Base-by-base conservation (phyloP, 2,113 vertebrate species). In the Poecilia latipinna region DNA sequence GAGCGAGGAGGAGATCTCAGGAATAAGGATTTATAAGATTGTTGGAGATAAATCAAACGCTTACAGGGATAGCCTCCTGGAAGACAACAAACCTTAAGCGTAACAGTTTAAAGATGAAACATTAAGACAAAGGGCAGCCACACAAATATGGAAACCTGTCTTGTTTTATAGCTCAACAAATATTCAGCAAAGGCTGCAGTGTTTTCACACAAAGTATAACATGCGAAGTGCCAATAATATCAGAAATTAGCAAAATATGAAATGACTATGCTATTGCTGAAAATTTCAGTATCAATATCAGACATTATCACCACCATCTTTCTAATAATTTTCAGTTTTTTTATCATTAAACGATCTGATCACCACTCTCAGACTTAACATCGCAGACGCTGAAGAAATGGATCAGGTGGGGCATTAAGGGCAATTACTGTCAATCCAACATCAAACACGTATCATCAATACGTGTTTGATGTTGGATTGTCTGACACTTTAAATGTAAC, bases 1-100 rank as follows among this genome's bases (percentile, higher is more conserved):
- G 76, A 69, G 84, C 57, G 39, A 86, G 22, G 73, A 86, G 33
- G 44, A 68, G 8, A 51, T 31, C 82, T n/a, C 10, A 54, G 29
- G 42, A 28, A 26, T 29, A 62, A 19, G 15, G 26, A 13, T 32
- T 62, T 7, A 6, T 13, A 62, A 19, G 15, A 17, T 7, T n/a
- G 33, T 22, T 24, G 8, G 33, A 65, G 12, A 44, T 17, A 48
- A 24, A 57, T 57, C 22, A 24, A 17, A 57, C n/a, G 17, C 17
- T 57, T 24, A 57, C 24, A 10, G 10, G 51, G 22, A 57, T 11
- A 24, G 51, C 17, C 44, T 19, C 44, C 17, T 1, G 39, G 39
- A 42, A 42, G 39, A 42, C 39, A 42, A 42, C 12, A 42, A 24
- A 24, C 48, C 48, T 3, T 24, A 19, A 24, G 22, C 19, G 24